These are phyloP conservation scores for Lonchura striata DNA, from an alignment of 2,113 vertebrate genomes.

Conservation along the genomic window DNA sequence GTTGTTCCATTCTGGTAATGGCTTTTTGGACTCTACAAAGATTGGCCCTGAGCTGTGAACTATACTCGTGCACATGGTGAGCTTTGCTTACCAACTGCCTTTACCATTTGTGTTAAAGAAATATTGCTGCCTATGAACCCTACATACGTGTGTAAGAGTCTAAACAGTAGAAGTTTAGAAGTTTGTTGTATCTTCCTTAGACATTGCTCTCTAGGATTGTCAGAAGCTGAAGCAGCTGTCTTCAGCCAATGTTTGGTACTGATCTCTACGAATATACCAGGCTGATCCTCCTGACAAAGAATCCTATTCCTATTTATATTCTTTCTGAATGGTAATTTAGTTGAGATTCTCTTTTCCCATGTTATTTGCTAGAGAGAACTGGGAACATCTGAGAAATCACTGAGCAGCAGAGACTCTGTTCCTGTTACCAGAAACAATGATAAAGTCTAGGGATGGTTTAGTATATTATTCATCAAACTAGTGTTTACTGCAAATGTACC, in stretches of 20 bases:
- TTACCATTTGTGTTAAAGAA: not conserved
- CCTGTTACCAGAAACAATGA: not conserved
- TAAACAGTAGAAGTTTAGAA: not conserved
- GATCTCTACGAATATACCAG: not conserved
- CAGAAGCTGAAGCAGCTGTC: not conserved
- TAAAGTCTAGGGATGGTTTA: not conserved
- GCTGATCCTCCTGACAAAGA: not conserved
- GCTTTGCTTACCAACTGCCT: not conserved
- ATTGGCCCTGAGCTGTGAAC: not conserved
- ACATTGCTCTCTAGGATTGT: not conserved
- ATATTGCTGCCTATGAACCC: not conserved
- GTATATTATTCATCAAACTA: not conserved
- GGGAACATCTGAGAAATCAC: not conserved
- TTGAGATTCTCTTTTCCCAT: not conserved
- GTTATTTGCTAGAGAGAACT: not conserved
- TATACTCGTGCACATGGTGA: accelerated
- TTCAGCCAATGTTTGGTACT: not conserved
- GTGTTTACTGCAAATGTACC: not conserved
- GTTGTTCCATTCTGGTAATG: not conserved
- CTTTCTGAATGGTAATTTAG: not conserved
- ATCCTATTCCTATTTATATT: not conserved
- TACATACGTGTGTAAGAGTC: accelerated
- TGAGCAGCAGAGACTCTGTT: not conserved
- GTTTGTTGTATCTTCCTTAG: not conserved
- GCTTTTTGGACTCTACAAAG: not conserved